Percentiles rank a stretch among this genome's conserved stretches.
phyloP scores from a whole-genome alignment of 2,113 vertebrate genomes.

The Phalacrocorax carbo region DNA sequence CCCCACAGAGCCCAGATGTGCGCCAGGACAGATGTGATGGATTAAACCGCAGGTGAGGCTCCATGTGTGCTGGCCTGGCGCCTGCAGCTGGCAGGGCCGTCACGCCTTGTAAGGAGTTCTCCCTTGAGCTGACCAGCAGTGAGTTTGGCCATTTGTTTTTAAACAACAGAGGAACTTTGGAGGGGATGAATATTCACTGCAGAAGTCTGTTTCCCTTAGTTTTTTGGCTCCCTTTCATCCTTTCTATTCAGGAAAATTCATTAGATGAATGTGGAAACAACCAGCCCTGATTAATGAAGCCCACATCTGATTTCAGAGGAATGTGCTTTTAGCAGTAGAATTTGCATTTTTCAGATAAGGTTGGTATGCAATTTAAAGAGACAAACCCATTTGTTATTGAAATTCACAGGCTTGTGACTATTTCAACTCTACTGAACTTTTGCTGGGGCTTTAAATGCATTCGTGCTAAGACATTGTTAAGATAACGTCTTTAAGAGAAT shows the following conservation, averaged over 20 bases:
- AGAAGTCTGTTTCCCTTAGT: neutral
- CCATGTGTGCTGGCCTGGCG: neutral
- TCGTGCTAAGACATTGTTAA: neutral
- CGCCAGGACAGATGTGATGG: neutral
- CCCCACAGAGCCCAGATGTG: neutral
- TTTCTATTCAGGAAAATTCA: neutral
- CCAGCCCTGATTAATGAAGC: slow-evolving; percentile 4
- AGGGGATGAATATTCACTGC: neutral
- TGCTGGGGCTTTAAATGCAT: neutral
- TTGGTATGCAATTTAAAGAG: slow-evolving; percentile 45
- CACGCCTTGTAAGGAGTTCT: neutral
- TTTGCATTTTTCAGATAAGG: slow-evolving; percentile 61
- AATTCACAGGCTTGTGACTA: neutral
- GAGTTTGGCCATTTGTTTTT: neutral
- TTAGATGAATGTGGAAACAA: slow-evolving; percentile 17
- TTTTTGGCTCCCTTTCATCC: neutral
- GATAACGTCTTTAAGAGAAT: neutral
- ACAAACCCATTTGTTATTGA: slow-evolving; percentile 7
- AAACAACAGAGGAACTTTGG: neutral
- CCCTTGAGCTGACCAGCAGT: neutral
- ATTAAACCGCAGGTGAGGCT: neutral
- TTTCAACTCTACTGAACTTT: neutral
- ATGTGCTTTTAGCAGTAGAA: slow-evolving; percentile 55
- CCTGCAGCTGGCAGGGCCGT: neutral
- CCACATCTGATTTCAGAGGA: slow-evolving; percentile 42